These are phyloP conservation scores for Syngnathus typhle DNA, from an alignment of 2,113 vertebrate species.

Conservation along the genomic window DNA sequence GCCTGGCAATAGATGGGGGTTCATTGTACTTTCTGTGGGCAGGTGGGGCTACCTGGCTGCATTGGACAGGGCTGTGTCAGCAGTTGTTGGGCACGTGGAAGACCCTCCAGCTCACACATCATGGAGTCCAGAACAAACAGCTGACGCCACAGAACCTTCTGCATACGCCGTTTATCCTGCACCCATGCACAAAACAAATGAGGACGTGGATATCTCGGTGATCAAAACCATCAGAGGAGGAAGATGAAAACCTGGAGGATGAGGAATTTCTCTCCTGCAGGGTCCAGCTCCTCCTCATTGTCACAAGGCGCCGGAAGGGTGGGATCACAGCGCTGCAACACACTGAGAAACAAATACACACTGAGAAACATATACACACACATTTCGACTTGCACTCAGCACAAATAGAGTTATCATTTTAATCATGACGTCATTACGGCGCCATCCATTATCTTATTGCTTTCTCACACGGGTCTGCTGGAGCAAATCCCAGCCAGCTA, in stretches of 20 bases:
- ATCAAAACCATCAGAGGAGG: too few species aligned
- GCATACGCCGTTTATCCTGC: background rate
- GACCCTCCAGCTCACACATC: background rate
- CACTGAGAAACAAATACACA: background rate
- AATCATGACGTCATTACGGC: too few species aligned
- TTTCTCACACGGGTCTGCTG: background rate
- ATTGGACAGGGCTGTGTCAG: background rate
- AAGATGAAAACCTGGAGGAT: conserved; percentile 7
- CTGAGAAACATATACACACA: background rate
- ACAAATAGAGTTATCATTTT: background rate
- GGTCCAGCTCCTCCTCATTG: background rate
- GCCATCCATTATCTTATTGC: background rate
- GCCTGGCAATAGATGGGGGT: background rate
- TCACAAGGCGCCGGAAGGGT: background rate
- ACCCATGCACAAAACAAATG: background rate
- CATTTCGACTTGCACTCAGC: background rate
- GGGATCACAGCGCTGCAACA: background rate
- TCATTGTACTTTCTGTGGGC: background rate
- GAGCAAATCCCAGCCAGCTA: background rate
- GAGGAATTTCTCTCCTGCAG: background rate
- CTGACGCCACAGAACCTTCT: conserved; percentile 5
- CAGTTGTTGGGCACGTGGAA: background rate
- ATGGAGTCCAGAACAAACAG: conserved; percentile 3
- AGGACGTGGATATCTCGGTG: background rate
- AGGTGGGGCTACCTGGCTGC: background rate